Evolutionary conservation across 2,888 invertebrate genomes (phyloP), one percentile per base, ranked within the genome.

Genomic region (Leptinotarsa juncta): DNA sequence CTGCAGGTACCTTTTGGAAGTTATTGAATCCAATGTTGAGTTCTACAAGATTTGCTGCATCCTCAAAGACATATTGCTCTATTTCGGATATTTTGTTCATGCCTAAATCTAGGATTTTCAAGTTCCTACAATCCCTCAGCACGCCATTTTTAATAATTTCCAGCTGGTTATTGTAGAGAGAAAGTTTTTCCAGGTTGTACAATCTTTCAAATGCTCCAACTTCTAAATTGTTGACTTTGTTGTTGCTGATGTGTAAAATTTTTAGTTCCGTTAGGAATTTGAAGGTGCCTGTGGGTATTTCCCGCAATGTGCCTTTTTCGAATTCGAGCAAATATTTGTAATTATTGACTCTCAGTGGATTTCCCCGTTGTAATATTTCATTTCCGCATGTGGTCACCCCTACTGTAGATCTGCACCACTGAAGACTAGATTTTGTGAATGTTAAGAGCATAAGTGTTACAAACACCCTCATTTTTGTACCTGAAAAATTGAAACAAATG

Each of bases 1-100:
- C 70, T 15, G 20, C 14, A 14, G 77, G 78, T n/a, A 78, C 49
- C 3, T 18, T 32, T 48, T 68, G 66, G 51, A 79, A 76, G 48
- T 66, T 67, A 65, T 79, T 79, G 66, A 79, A 79, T 62, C 78
- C 71, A 18, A 79, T 71, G 67, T 77, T 76, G 55, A 79, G 72
- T 65, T 74, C 76, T 65, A 70, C 67, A 18, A 79, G 62, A 42
- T 68, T 75, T 14, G 42, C 12, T 50, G 77, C 65, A 55, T 77
- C 78, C 23, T 62, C 51, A 62, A 79, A 79, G 14, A 77, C 74
- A 12, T 73, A 53, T 7, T 50, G 50, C 18, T 67, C 66, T 48
- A 79, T 69, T 4, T 53, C 50, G 18, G 66, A 62, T n/a, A 79
- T 76, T 68, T 76, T 72, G 55, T 79, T 77, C 51, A 69, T 62